Evolutionary conservation across 2,888 invertebrate genomes (phyloP).

Genomic region (Drosophila phalerata): DNA sequence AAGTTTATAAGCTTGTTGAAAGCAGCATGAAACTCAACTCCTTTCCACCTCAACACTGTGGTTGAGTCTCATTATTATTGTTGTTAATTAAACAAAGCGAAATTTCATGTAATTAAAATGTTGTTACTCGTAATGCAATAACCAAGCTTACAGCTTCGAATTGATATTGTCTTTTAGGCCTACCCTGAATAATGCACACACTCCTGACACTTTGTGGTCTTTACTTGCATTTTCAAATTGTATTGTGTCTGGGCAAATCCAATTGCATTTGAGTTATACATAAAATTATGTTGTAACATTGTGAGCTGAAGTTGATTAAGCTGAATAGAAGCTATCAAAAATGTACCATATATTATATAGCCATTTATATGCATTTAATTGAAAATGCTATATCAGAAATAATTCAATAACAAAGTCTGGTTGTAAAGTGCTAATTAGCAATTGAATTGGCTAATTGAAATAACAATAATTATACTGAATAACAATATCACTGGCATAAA

Average conservation of each 20-base stretch:
- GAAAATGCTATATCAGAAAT: not conserved
- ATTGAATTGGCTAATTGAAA: constrained; percentile 26
- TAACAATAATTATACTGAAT: constrained; percentile 5
- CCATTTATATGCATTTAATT: not conserved
- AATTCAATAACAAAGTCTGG: not conserved
- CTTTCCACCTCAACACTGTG: not conserved
- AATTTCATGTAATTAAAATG: constrained; percentile 52
- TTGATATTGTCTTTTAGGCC: constrained; percentile 1
- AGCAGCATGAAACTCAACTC: not conserved
- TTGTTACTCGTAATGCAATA: constrained; percentile 28
- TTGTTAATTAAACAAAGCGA: constrained; percentile 45
- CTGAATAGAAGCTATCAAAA: too few species aligned
- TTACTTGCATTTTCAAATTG: constrained; percentile 28
- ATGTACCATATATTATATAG: not conserved
- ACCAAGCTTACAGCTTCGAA: not conserved
- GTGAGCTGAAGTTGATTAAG: not conserved
- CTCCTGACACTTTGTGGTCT: constrained; percentile 29
- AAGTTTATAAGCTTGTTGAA: constrained; percentile 18
- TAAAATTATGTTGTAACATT: not conserved
- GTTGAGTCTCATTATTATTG: constrained; percentile 32
- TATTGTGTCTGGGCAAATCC: constrained; percentile 4
- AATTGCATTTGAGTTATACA: not conserved
- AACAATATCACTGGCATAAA: constrained; percentile 11
- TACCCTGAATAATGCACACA: constrained; percentile 17
- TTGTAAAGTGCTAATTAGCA: constrained; percentile 25